Base-by-base conservation (phyloP, 2,888 invertebrate species). In the Hanleya hanleyi region DNA sequence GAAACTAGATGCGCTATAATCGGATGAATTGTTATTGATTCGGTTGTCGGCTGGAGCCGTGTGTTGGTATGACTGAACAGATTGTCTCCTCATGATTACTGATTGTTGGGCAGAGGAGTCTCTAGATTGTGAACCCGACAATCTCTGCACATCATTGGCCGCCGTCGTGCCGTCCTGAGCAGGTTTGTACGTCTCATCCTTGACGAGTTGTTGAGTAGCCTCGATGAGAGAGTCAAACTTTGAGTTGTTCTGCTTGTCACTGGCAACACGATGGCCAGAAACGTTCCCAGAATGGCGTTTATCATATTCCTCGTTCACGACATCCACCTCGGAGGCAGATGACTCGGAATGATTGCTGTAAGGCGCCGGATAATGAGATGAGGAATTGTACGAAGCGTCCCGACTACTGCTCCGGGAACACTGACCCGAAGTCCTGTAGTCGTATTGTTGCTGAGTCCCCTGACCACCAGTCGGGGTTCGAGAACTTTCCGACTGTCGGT, bases 301-400 rank as follows among this genome's bases (percentile, higher is more conserved):
- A 26, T 84, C 83, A 66, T 80, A 78, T 33, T 87, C 86, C 29
- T 87, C 87, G 38, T 79, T 82, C 3, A 85, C 86, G n/a, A 88
- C 85, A 71, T 90, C 90, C 26, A 88, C 87, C 57, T 90, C 90
- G 3, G 89, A 89, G n/a, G 86, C 84, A 5, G 89, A 87, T 33
- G 89, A 89, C 70, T 90, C 90, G 3, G 89, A 89, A 37, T 87
- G 82, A 78, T 88, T 89, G 79, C 89, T 89, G 77, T 82, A 87
- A 5, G 87, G 87, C 61, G 85, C 86, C 2, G 82, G 75, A 67
- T 84, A 81, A 64, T 76, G 77, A 64, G 78, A 72, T n/a, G 81
- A 62, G 32, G 61, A 75, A 75, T 82, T 82, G 67, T 80, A 83
- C 26, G 81, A 71, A 26, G 83, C 79, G 51, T 87, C 86, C 49